These are phyloP conservation scores for Tachystola acroxantha DNA, from an alignment of 2,888 invertebrate genomes.

Conservation along the genomic window DNA sequence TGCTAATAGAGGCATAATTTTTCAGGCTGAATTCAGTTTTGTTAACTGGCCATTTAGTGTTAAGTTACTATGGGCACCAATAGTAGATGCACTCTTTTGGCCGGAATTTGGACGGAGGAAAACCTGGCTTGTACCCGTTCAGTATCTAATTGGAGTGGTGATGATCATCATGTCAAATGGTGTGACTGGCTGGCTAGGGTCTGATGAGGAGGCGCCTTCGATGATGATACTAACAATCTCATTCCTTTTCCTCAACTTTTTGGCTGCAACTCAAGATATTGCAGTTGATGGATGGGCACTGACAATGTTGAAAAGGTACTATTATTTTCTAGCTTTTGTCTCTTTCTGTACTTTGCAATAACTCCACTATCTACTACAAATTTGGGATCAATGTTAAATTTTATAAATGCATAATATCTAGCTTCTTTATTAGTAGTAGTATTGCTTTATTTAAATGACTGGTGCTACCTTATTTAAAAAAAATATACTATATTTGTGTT, in stretches of 20 bases:
- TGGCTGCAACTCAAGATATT: constrained; percentile 99
- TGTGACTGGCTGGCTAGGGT: constrained; percentile 88
- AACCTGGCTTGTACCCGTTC: constrained; percentile 96
- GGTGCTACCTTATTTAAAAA: too few species aligned
- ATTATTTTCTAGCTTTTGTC: too few species aligned
- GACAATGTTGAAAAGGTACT: constrained; percentile 97
- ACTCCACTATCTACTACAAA: too few species aligned
- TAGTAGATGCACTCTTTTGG: constrained; percentile 95
- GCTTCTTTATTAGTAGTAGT: too few species aligned
- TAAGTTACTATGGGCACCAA: constrained; percentile 98
- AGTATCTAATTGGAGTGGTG: constrained; percentile 92
- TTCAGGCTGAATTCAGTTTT: constrained; percentile 93
- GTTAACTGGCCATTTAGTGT: constrained; percentile 95
- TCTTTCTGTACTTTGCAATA: too few species aligned
- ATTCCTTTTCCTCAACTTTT: constrained; percentile 95
- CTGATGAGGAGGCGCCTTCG: constrained; percentile 79
- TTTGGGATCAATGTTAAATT: too few species aligned
- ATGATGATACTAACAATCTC: constrained; percentile 88
- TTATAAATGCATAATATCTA: too few species aligned
- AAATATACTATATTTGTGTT: too few species aligned
- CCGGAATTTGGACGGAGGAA: constrained; percentile 93
- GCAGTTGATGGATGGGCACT: constrained; percentile 99
- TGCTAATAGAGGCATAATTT: too few species aligned
- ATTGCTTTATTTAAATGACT: too few species aligned
- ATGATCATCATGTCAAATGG: constrained; percentile 91